These are phyloP conservation scores for Mycalesis mineus DNA, from an alignment of 2,888 invertebrate species.

Conservation along the genomic window DNA sequence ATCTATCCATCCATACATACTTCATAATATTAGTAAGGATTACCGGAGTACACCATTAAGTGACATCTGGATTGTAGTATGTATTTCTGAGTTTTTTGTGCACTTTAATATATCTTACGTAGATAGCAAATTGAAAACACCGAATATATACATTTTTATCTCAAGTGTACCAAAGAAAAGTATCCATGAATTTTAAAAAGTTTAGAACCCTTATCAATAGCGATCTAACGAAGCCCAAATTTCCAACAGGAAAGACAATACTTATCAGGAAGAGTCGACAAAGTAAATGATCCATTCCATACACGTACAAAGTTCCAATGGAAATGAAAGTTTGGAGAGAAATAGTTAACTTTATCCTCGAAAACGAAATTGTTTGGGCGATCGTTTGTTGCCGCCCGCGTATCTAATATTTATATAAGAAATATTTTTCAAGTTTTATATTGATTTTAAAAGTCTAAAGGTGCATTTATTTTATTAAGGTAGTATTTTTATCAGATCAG, in stretches of 20 bases:
- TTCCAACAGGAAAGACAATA: constrained; percentile 1
- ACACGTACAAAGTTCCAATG: constrained; percentile 19
- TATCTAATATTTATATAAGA: constrained; percentile 16
- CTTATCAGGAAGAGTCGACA: constrained; percentile 2
- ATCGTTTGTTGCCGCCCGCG: constrained; percentile 12
- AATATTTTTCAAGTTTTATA: constrained; percentile 1
- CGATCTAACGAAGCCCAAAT: neutral
- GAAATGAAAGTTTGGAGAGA: constrained; percentile 17
- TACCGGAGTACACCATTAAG: no score
- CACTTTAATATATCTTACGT: no score
- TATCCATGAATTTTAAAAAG: no score
- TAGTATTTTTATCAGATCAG: no score
- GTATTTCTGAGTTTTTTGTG: no score
- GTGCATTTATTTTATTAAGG: neutral
- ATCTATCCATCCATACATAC: no score
- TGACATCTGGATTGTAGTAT: no score
- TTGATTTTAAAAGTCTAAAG: neutral
- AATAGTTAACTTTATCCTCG: constrained; percentile 14
- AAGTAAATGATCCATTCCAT: constrained; percentile 15
- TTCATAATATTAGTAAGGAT: no score
- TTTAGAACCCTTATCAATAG: neutral
- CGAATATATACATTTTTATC: no score
- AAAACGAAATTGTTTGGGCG: constrained; percentile 20
- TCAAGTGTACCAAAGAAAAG: no score
- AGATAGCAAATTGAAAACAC: no score